Evolutionary conservation across 2,113 vertebrate genomes (phyloP).

Genomic region (Megaleporinus macrocephalus): DNA sequence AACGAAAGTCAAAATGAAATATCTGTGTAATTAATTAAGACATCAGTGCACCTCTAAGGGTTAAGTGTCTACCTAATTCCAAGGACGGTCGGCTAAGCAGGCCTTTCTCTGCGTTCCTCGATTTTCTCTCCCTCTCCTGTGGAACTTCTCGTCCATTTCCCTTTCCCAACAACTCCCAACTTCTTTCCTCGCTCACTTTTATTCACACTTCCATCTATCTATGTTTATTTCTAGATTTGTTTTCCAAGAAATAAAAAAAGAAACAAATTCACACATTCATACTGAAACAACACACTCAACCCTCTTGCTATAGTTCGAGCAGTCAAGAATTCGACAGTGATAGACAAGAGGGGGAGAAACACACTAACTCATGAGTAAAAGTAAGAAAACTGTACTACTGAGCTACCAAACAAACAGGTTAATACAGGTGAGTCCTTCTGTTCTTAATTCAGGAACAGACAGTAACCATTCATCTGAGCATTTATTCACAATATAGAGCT

Average conservation of each 20-base stretch:
- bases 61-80: background rate
- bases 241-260: background rate
- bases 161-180: background rate
- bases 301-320: background rate
- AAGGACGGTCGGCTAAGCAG: background rate
- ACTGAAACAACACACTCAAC: background rate
- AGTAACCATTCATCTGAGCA: background rate
- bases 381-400: conserved; percentile 24
- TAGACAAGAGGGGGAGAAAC: background rate
- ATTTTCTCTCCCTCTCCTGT: conserved; percentile 11
- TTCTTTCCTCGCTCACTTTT: background rate
- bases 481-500: conserved; percentile 42
- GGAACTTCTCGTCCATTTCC: background rate
- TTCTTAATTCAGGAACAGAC: background rate
- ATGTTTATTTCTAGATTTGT: background rate
- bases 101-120: background rate
- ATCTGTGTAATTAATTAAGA: background rate
- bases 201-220: background rate
- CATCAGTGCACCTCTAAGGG: background rate
- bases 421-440: conserved; percentile 18
- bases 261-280: background rate
- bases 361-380: conserved; percentile 14
- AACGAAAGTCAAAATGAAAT: too few relatives aligned
- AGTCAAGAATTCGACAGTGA: background rate
- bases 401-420: conserved; percentile 3